phyloP scores from a whole-genome alignment of 1,140 invertebrate species.

The Heliconius nattereri region DNA sequence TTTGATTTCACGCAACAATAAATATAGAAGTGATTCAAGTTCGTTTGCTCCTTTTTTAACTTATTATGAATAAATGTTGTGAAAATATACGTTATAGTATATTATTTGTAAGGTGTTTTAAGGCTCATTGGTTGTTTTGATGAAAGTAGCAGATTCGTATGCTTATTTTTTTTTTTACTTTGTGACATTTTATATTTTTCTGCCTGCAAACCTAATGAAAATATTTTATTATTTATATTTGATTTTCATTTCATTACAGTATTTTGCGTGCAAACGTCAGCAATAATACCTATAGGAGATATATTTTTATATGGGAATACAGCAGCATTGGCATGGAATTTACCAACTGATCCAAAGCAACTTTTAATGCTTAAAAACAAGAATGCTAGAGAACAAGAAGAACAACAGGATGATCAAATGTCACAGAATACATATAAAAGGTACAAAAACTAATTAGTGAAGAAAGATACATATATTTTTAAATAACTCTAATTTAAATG shows the following conservation, averaged over 20 bases:
- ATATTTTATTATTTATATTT: too few species aligned
- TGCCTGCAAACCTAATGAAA: too few species aligned
- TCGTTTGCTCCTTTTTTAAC: conserved; percentile 11
- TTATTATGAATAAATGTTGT: not conserved
- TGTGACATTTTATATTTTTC: not conserved
- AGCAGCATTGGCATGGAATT: conserved; percentile 86
- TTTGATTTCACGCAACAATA: conserved; percentile 8
- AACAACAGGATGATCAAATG: conserved; percentile 47
- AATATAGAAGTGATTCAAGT: not conserved
- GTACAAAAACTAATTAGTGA: not conserved
- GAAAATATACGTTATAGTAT: not conserved
- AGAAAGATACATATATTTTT: too few species aligned
- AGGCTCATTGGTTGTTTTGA: too few species aligned
- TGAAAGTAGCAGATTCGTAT: too few species aligned
- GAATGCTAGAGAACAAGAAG: conserved; percentile 43
- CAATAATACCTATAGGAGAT: conserved; percentile 82
- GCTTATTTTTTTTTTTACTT: too few species aligned
- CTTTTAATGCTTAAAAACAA: conserved; percentile 60
- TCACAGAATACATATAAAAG: conserved; percentile 52
- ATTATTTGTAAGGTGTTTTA: too few species aligned
- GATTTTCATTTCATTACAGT: conserved; percentile 71
- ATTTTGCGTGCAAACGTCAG: conserved; percentile 84
- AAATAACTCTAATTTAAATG: too few species aligned
- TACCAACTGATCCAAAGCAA: conserved; percentile 83
- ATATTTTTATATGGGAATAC: conserved; percentile 87